Evolutionary conservation across 2,113 vertebrate genomes (phyloP).

Genomic region (Vulpes vulpes): DNA sequence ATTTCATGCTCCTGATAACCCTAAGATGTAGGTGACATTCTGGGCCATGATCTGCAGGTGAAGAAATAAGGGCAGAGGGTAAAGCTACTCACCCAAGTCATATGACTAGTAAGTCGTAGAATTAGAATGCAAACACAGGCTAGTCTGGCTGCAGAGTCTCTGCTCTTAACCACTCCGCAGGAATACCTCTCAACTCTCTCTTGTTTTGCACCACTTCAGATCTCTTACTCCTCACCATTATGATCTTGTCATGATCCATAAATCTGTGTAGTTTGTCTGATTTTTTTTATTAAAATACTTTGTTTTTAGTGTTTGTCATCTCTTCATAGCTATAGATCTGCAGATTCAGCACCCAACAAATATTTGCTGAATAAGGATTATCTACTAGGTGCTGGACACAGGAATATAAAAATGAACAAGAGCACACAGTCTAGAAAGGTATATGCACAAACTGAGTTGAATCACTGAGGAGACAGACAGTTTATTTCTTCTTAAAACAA

Average conservation of each 20-base stretch:
- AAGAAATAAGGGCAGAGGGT: neutral
- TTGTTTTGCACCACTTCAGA: neutral
- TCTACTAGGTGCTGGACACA: neutral
- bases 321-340: neutral
- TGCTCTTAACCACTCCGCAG: neutral
- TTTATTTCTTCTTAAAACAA: constrained; percentile 31
- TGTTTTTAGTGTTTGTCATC: neutral
- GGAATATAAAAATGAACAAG: constrained; percentile 20
- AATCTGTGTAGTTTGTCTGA: neutral
- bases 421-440: neutral
- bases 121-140: neutral
- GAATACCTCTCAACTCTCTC: neutral
- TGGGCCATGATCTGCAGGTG: neutral
- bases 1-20: neutral
- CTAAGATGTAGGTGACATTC: neutral
- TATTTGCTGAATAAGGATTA: constrained; percentile 3
- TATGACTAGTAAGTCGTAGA: neutral
- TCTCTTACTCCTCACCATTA: neutral
- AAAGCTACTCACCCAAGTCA: neutral
- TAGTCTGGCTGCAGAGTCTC: neutral
- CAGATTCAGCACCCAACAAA: constrained; percentile 17
- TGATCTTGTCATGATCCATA: neutral
- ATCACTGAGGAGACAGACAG: neutral
- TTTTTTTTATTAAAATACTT: constrained; percentile 10
- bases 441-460: neutral